Base-by-base conservation (phyloP, 2,113 vertebrate species). In the Ellobius talpinus region DNA sequence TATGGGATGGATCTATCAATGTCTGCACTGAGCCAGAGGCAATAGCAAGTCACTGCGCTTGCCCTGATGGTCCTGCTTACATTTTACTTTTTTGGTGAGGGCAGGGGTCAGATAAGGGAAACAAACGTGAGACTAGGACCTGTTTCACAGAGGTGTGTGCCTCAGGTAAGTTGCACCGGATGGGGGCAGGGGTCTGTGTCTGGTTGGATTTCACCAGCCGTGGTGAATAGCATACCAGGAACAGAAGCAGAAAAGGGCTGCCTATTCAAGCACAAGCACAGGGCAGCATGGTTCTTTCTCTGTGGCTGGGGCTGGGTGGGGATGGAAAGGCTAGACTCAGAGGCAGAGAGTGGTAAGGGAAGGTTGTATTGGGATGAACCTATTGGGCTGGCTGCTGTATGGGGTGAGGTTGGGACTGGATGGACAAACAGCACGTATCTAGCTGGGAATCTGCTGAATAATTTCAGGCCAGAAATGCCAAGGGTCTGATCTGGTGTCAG, bases 381-480 rank as follows among this genome's bases (percentile, higher is more conserved):
- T 16, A 10, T 2, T 16, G 21, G 3, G 1, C 4, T 7, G 76
- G 72, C 52, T 1, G 1, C 39, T 12, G 24, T 0, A 0, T 12
- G 31, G 19, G 19, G 72, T 4, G 85, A 87, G 47, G 31, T 3
- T 52, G 70, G 24, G 50, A 33, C 8, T 5, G 31, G 4, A 7
- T 3, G 16, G 24, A 9, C 1, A 1, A 21, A 36, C 7, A 13
- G 19, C 7, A 21, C 58, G 61, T 39, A 79, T 90, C 26, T 45
- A 33, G 52, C 13, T 33, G 7, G 1, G 50, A 47, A 70, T 66
- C 23, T 42, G 1, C 7, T 9, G 14, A 6, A 1, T 21, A 9
- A 16, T 12, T 81, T 70, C n/a, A 36, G 79, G 36, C 33, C 19
- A 45, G 76, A 66, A 65, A 58, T 58, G 19, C 19, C 55, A 58